These are phyloP conservation scores for Psophia crepitans DNA, from an alignment of 2,113 vertebrate genomes.

Conservation along the genomic window DNA sequence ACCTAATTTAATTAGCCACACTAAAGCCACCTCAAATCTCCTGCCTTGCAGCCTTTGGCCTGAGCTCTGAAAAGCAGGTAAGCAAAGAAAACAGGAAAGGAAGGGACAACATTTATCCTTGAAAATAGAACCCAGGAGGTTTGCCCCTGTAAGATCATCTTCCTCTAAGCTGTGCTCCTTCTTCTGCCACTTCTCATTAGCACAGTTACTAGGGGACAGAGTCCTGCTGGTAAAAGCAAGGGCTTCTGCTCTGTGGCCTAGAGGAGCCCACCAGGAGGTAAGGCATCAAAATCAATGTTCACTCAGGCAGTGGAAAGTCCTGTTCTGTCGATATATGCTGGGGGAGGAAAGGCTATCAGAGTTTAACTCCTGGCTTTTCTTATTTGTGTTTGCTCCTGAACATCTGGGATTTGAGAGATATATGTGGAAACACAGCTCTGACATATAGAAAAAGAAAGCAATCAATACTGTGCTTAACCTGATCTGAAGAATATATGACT, in stretches of 20 bases:
- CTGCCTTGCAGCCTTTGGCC: neutral
- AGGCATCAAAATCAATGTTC: constrained; percentile 36
- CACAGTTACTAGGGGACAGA: neutral
- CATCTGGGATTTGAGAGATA: constrained; percentile 40
- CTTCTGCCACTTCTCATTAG: constrained; percentile 53
- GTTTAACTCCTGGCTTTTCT: neutral
- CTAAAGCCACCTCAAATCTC: neutral
- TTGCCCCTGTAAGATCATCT: neutral
- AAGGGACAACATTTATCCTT: neutral
- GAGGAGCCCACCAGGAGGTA: constrained; percentile 32
- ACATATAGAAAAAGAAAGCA: constrained; percentile 18
- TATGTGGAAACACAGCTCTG: constrained; percentile 3
- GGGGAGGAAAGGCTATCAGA: neutral
- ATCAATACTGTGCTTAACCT: constrained; percentile 25
- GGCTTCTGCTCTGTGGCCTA: neutral
- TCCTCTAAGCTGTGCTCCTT: neutral
- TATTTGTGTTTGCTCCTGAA: neutral
- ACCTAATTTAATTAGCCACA: neutral
- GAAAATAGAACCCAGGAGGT: neutral
- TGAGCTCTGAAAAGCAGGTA: neutral
- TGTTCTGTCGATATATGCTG: neutral
- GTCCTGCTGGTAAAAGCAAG: constrained; percentile 48
- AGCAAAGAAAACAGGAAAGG: neutral
- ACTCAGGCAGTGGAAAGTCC: neutral
- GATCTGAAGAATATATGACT: neutral